Percentiles rank a stretch among this genome's conserved stretches.
Conservation (phyloP, 2,797 vertebrate genomes). For the Helicolenus hilgendorfi region DNA sequence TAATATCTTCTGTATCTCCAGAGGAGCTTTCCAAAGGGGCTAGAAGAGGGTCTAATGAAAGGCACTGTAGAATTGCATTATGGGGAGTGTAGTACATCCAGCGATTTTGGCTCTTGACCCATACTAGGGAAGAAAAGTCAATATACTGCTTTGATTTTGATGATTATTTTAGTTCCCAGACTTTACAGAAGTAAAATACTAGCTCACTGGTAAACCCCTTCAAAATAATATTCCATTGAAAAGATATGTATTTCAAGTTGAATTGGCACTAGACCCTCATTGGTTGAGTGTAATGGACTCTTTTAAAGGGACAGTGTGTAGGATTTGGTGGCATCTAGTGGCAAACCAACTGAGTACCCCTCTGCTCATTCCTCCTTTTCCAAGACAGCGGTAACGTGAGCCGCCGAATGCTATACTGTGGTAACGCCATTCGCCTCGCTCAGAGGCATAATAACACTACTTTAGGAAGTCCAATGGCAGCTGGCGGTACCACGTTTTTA, state of each 20-base stretch:
- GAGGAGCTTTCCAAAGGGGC: neutral
- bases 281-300: neutral
- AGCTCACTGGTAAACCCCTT: neutral
- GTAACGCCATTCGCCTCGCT: too few species aligned
- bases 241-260: neutral
- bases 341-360: too few species aligned
- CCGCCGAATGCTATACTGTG: too few species aligned
- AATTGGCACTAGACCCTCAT: neutral
- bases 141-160: neutral
- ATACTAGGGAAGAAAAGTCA: neutral
- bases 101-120: neutral
- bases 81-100: neutral
- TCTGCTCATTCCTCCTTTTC: too few species aligned
- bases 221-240: neutral
- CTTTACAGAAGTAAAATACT: neutral
- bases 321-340: too few species aligned
- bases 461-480: too few species aligned
- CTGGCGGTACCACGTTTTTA: too few species aligned
- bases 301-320: too few species aligned
- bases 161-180: neutral
- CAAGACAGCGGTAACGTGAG: too few species aligned
- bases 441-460: too few species aligned
- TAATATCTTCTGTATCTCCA: neutral
- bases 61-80: neutral
- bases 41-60: neutral